Evolutionary conservation across 2,797 vertebrate genomes (phyloP).

Genomic region (Artibeus lituratus): DNA sequence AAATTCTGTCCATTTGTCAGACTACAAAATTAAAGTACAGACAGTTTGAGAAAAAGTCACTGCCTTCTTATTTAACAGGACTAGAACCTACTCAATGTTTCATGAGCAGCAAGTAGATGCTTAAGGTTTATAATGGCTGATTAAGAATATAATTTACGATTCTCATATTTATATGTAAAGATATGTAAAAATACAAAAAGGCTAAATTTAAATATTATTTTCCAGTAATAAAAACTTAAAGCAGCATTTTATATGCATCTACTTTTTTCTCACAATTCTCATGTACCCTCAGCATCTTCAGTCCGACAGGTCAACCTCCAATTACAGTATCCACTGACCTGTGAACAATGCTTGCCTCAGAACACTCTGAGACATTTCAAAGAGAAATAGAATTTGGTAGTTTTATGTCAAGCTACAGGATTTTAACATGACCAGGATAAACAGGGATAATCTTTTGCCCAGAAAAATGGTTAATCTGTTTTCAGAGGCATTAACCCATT

Average conservation of each 20-base stretch:
- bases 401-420: neutral
- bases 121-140: neutral
- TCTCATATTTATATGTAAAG: neutral
- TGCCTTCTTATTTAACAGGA: neutral
- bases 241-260: neutral
- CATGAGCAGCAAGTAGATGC: neutral
- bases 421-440: neutral
- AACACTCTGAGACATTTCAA: neutral
- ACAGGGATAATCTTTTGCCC: neutral
- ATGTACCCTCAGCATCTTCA: neutral
- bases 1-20: neutral
- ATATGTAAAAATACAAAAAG: neutral
- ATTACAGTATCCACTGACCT: neutral
- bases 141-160: neutral
- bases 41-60: neutral
- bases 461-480: conserved; percentile 37
- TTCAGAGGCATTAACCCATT: conserved; percentile 36
- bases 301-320: neutral
- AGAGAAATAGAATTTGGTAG: neutral
- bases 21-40: neutral
- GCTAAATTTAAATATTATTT: neutral
- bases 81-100: neutral
- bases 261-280: neutral
- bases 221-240: neutral
- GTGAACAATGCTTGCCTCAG: neutral